Evolutionary conservation across 1,140 invertebrate genomes (phyloP), one percentile per base, ranked within the genome.

Genomic region (Camponotus pennsylvanicus): DNA sequence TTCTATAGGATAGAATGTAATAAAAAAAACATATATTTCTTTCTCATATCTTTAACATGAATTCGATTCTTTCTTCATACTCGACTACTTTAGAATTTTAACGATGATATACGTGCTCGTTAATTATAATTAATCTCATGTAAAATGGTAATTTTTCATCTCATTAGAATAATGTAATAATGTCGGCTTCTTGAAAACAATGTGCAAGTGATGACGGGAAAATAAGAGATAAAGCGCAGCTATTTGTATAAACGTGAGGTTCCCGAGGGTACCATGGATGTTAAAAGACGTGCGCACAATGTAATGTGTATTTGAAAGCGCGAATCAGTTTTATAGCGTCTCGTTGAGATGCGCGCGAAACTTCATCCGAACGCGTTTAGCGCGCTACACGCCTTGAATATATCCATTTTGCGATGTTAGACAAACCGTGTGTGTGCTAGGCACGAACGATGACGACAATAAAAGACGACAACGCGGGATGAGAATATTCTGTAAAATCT

Each of bases 401-500:
- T 32, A 37, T 69, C 69, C 42, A 67, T 76, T 55, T 37, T n/a
- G 45, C 71, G 32, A 27, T 32, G 40, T 32, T 64, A 37, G 15
- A 21, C 40, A 70, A 27, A 73, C 34, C n/a, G 70, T 18, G 27
- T 37, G 45, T 34, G n/a, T 7, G 42, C 37, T 4, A 67, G 34
- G 2, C 27, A 27, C 59, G 70, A 69, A 59, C 34, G 63, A 32
- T 52, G 34, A 52, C 11, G 76, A 27, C 37, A 57, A 57, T 67
- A 40, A 70, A 1, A n/a, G n/a, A 18, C 5, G 18, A 27, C 32
- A 42, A 59, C 15, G 27, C 37, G 37, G 42, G 13, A 27, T 18
- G 75, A 69, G 49, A 80, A 82, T 57, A 80, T 86, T 64, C 77
- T 32, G 11, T 86, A 82, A 78, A 89, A 89, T 11, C 75, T 45